Percentiles rank a stretch among this genome's conserved stretches.
Evolutionary conservation across 2,113 vertebrate species (phyloP).

Genomic region (Embiotoca jacksoni): DNA sequence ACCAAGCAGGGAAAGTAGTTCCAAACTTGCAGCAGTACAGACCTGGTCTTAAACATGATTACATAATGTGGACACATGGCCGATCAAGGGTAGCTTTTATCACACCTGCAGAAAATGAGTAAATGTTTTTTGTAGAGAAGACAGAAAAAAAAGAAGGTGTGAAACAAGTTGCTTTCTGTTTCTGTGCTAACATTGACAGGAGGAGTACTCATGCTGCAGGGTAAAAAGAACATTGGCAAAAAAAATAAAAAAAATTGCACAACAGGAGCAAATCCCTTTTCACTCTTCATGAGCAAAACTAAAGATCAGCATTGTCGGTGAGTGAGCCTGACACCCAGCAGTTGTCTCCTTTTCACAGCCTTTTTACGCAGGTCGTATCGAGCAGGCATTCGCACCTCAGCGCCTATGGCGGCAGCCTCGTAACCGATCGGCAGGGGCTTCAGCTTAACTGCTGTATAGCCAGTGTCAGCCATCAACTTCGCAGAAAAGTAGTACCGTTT

Average conservation of each 20-base stretch:
- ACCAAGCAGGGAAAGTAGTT: not conserved
- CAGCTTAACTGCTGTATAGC: not conserved
- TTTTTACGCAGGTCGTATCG: not conserved
- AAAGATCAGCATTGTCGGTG: not conserved
- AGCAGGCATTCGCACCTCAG: not conserved
- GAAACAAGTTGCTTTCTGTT: conserved; percentile 3
- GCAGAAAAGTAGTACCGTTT: not conserved
- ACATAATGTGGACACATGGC: conserved; percentile 34
- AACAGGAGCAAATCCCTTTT: not conserved
- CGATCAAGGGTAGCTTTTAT: conserved; percentile 37
- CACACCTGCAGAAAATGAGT: conserved; percentile 34
- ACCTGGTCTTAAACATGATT: conserved; percentile 5
- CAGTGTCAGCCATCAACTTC: not conserved
- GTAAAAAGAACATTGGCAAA: not conserved
- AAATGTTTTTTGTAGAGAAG: not conserved
- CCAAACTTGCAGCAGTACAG: not conserved
- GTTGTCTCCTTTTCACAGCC: not conserved
- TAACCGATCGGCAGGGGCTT: not conserved
- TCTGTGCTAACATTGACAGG: not conserved
- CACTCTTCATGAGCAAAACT: not conserved
- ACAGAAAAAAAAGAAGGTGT: not conserved
- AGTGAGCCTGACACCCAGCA: not conserved
- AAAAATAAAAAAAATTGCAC: not conserved
- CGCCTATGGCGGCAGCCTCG: too few species aligned
- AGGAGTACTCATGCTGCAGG: not conserved